phyloP scores from a whole-genome alignment of 2,888 invertebrate species.

The Abrostola tripartita region DNA sequence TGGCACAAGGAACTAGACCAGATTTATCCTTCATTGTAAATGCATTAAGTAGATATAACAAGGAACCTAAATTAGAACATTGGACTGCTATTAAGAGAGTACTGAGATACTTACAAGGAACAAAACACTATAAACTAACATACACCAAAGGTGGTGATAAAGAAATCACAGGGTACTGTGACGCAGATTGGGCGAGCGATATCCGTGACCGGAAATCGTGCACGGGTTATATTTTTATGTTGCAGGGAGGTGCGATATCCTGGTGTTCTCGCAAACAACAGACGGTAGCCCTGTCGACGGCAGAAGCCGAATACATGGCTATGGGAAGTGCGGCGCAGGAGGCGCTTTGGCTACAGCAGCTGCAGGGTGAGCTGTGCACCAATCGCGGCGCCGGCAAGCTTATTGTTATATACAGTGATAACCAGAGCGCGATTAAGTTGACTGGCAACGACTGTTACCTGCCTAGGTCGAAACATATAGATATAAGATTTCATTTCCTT shows the following conservation, averaged over 20 bases:
- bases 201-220: constrained; percentile 45
- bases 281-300: constrained; percentile 23
- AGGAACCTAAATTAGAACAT: constrained; percentile 3
- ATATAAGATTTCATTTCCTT: constrained; percentile 41
- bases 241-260: constrained; percentile 54
- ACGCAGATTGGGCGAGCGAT: constrained; percentile 54
- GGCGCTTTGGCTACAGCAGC: constrained; percentile 39
- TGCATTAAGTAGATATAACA: constrained; percentile 7
- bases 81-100: constrained; percentile 12
- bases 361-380: constrained; percentile 22
- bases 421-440: constrained; percentile 48
- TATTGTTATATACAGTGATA: constrained; percentile 49
- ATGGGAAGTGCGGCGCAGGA: constrained; percentile 45
- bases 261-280: constrained; percentile 54
- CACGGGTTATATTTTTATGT: constrained; percentile 52
- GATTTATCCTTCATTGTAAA: constrained; percentile 12
- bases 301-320: constrained; percentile 51
- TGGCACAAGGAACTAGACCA: constrained; percentile 17
- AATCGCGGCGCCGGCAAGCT: constrained; percentile 6
- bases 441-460: constrained; percentile 29
- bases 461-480: constrained; percentile 43
- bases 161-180: constrained; percentile 8
- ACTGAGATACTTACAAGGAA: constrained; percentile 11
- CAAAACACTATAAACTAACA: neutral
- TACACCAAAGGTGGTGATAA: neutral